Base-by-base conservation (phyloP, 2,113 vertebrate genomes). In the Corythaixoides concolor region DNA sequence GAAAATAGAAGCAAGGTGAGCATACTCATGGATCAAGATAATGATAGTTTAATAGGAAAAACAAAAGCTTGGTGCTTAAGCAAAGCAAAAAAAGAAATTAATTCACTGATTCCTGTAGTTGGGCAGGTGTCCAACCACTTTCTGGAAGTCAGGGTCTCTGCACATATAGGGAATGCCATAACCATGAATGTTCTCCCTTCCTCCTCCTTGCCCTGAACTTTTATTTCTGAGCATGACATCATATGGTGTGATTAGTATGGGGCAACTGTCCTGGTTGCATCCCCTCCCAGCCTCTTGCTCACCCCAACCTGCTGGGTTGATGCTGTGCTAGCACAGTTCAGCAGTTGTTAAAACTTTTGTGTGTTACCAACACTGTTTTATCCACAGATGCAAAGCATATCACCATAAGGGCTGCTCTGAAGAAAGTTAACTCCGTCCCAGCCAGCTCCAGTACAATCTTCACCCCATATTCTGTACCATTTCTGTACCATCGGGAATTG, bases 111-210 rank as follows among this genome's bases (percentile, higher is more conserved):
- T 94, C 1, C 5, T 4, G 2, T 75, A 72, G 74, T 43, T 39
- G 55, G 41, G 68, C 35, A 62, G 32, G 15, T 64, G 39, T 45
- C 47, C 27, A 49, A 0, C 32, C 23, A 8, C 49, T 49, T 83
- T 22, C 17, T 50, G 55, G 24, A 53, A 77, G n/a, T 18, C 11
- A 66, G 23, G 3, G 4, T 73, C 6, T 73, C 28, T 4, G 5
- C 15, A 11, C 2, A 2, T 28, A 3, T 28, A 12, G 8, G 18
- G 41, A 70, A 43, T 2, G 8, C 35, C 17, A 15, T 62, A 50
- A 53, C 24, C 7, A 5, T 39, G 28, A 70, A 13, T 0, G 0
- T 60, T 19, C 10, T 4, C 3, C 4, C 9, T 64, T 87, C 33
- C 6, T 58, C 8, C 35, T 85, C 27, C 15, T 75, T 77, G 30